A percentile compares a stretch with the other conserved stretches of the same genome.
These are phyloP conservation scores for Carduelis carduelis DNA, from an alignment of 2,797 vertebrate genomes.

Conservation along the genomic window DNA sequence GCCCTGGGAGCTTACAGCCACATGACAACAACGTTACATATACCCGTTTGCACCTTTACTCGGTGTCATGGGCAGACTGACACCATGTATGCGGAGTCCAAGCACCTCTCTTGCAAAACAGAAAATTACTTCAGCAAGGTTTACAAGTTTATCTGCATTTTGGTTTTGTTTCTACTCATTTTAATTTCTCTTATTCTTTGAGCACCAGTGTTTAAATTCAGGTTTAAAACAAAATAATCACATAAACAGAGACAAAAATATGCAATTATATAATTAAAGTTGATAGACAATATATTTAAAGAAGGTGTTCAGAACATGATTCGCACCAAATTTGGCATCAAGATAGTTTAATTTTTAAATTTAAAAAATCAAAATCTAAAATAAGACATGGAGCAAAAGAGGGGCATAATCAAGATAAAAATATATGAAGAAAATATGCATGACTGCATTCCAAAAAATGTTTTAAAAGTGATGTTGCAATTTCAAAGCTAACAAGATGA, in stretches of 20 bases:
- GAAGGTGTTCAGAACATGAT: neutral
- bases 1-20: neutral
- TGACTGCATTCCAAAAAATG: neutral
- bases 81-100: neutral
- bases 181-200: neutral
- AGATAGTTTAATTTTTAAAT: neutral
- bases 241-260: neutral
- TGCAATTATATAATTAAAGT: neutral
- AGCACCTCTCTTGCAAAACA: neutral
- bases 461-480: neutral
- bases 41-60: neutral
- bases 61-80: fast-evolving
- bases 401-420: neutral
- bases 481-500: neutral
- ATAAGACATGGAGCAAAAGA: neutral
- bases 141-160: neutral
- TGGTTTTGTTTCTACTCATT: neutral
- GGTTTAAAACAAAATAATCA: neutral
- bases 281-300: neutral
- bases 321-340: neutral
- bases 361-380: neutral
- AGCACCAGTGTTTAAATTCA: neutral
- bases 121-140: neutral
- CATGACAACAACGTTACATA: fast-evolving
- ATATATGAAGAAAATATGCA: neutral